Base-by-base conservation (phyloP, 2,113 vertebrate genomes). In the Actenoides lindsayi region DNA sequence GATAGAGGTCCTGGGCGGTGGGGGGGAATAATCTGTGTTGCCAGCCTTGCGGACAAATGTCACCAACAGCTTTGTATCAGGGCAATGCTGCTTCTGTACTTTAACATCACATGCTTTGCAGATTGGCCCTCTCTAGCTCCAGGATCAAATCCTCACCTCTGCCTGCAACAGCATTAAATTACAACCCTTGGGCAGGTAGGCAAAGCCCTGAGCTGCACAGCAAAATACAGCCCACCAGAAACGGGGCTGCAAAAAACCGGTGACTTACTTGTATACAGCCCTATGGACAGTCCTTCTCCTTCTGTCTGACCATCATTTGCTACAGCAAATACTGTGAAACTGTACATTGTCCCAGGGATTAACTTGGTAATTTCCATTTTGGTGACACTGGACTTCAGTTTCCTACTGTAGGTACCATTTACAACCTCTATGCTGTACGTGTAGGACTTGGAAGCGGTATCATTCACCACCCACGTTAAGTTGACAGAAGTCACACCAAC, bases 391-490 rank as follows among this genome's bases (percentile, higher is more conserved):
- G 20, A 70, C 0, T 9, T 59, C 31, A 20, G 1, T 4, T n/a
- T 84, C 9, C 5, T 5, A 21, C 1, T 1, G n/a, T 6, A 0
- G 7, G 28, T 3, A 9, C 0, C 17, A 16, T 3, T 48, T 2
- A 1, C 20, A 75, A 87, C 6, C 64, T 77, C 65, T 28, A 86
- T n/a, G 39, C 39, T 76, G n/a, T 83, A 89, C 0, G 11, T 53
- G 60, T 75, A 89, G 39, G 33, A 16, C 15, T 3, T 18, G 7
- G 88, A n/a, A 70, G 48, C 20, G 30, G 3, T 10, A 30, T 81
- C 10, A 2, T 6, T 76, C 95, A 96, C 84, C 83, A 1, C 2
- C 98, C 98, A 99, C 1, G 1, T 86, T 71, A 99, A 79, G 8
- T 0, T 92, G 46, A 98, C 71, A 15, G 0, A 37, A 73, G 51